Evolutionary conservation across 2,113 vertebrate genomes (phyloP), one percentile per base, ranked within the genome.

Genomic region (Tragelaphus scriptus): DNA sequence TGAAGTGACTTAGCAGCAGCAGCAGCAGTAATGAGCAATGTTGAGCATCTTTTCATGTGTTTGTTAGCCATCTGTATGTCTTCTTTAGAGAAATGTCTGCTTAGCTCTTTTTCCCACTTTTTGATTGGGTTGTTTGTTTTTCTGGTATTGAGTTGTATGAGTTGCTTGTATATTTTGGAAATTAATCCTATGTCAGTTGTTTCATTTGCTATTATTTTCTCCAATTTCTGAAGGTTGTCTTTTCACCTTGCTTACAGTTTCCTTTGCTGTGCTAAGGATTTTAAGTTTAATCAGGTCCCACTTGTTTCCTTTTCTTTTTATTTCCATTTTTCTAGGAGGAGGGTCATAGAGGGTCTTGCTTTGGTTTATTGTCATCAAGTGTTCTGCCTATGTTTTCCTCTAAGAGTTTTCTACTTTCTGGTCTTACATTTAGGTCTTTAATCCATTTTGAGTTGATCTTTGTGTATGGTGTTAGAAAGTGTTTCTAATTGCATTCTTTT

Each of bases 291-390:
- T 12, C 68, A 12, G 68, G n/a, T 6, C 19, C 19, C 68, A 12
- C 19, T 71, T 71, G n/a, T 12, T 23, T 40, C 5, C 68, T 40
- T 11, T 71, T 40, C n/a, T 12, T 40, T 40, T 71, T 23, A 23
- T 40, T 40, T 40, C n/a, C 5, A 0, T 23, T 71, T 5, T n/a
- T 40, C n/a, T 40, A 40, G n/a, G 10, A 71, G n/a, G 19, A 1
- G n/a, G 1, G 68, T 23, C 19, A 3, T 40, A 40, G 68, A 40
- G 68, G n/a, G 3, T 23, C 68, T 71, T 71, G 68, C 68, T 71
- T 23, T 59, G 25, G 26, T 26, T 59, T 6, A 71, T 40, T 40
- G n/a, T 40, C 68, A 23, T 6, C 1, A 5, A 12, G 19, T 12
- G 68, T 12, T 71, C n/a, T 71, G 68, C n/a, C 68, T 21, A 2